A percentile compares a stretch with the other conserved stretches of the same genome.
These are phyloP conservation scores for Micropoecilia bifurca DNA, from an alignment of 2,797 vertebrate genomes.

Conservation along the genomic window DNA sequence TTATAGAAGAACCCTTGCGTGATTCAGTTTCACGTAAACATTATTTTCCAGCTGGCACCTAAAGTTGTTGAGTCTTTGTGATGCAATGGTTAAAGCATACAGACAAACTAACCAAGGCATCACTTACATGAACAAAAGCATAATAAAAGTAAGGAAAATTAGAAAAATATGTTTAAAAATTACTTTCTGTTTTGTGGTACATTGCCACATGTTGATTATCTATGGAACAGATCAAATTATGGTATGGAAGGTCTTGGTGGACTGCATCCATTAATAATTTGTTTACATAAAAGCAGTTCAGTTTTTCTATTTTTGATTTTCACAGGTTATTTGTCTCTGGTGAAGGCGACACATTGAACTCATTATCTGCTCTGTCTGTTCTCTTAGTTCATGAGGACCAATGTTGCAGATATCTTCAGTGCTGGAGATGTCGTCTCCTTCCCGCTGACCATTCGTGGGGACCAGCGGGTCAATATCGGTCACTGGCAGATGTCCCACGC, in stretches of 20 bases:
- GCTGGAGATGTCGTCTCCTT: slow-evolving; percentile 89
- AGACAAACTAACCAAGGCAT: neutral
- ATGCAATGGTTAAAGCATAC: neutral
- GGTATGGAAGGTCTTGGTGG: neutral
- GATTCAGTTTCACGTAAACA: neutral
- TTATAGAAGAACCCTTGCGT: neutral
- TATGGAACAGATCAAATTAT: neutral
- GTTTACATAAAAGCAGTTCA: neutral
- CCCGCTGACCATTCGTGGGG: slow-evolving; percentile 79
- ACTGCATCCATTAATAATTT: neutral
- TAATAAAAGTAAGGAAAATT: neutral
- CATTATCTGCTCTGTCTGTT: slow-evolving; percentile 9
- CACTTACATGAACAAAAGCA: neutral
- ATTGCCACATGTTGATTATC: neutral
- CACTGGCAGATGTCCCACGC: slow-evolving; percentile 91
- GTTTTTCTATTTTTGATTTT: neutral
- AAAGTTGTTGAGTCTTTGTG: neutral
- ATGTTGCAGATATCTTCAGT: slow-evolving; percentile 81
- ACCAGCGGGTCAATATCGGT: slow-evolving; percentile 79
- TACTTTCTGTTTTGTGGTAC: neutral
- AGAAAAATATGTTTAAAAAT: neutral
- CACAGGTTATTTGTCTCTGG: neutral
- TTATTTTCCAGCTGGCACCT: neutral
- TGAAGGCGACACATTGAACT: neutral
- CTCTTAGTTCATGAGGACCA: slow-evolving; percentile 88